phyloP scores from a whole-genome alignment of 2,113 vertebrate species.

The Sceloporus tristichus region DNA sequence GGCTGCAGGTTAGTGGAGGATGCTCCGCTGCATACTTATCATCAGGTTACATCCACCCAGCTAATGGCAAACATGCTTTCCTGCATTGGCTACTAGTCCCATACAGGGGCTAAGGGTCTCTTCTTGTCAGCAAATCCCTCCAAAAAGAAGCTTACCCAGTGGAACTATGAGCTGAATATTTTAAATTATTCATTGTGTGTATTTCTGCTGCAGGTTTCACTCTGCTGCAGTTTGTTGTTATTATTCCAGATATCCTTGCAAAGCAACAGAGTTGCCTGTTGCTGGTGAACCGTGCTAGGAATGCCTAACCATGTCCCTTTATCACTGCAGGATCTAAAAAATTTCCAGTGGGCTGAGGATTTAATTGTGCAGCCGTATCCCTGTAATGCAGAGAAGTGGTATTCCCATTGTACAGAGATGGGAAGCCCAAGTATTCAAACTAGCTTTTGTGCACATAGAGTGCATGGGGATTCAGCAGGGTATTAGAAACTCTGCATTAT shows the following conservation, averaged over 20 bases:
- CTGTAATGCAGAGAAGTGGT: background rate
- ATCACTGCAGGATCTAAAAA: slow-evolving; percentile 13
- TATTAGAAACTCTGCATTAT: background rate
- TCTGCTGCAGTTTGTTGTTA: slow-evolving; percentile 21
- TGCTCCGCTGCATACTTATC: background rate
- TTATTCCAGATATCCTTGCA: slow-evolving; percentile 26
- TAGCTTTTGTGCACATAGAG: background rate
- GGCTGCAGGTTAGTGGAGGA: background rate
- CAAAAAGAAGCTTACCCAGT: background rate
- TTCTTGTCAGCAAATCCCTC: background rate
- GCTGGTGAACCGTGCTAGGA: slow-evolving; percentile 4
- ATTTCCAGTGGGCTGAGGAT: background rate
- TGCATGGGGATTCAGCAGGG: background rate
- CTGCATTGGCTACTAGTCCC: background rate
- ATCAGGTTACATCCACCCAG: background rate
- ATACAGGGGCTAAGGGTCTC: background rate
- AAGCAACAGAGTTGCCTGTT: slow-evolving; percentile 12
- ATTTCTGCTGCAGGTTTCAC: slow-evolving; percentile 6
- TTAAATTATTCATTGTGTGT: slow-evolving; percentile 23
- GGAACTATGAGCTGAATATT: background rate
- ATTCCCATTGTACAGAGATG: background rate
- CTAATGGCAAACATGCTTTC: background rate
- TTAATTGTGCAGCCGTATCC: background rate
- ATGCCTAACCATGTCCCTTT: slow-evolving; percentile 9
- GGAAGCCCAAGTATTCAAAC: background rate